phyloP scores from a whole-genome alignment of 1,140 invertebrate genomes.

The Watersipora subatra region DNA sequence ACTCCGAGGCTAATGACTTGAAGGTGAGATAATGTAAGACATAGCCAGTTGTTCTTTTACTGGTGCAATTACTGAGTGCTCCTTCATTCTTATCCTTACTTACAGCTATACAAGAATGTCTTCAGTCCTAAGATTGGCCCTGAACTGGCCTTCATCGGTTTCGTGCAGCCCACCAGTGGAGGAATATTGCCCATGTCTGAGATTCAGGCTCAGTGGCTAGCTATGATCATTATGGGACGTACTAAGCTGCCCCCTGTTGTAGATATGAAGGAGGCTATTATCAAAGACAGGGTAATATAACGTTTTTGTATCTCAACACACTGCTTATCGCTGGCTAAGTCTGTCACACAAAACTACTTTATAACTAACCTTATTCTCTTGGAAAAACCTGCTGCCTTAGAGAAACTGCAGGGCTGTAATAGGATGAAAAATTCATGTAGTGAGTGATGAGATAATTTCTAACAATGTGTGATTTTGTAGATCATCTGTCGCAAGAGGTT shows the following conservation, averaged over 20 bases:
- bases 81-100: slow-evolving; percentile 2
- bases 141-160: slow-evolving; percentile 31
- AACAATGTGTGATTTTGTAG: background rate
- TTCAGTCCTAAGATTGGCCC: slow-evolving; percentile 26
- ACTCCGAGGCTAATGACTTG: slow-evolving; percentile 20
- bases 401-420: too few species aligned
- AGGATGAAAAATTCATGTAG: too few species aligned
- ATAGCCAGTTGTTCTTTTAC: background rate
- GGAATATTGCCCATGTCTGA: slow-evolving; percentile 35
- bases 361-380: too few species aligned
- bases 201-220: slow-evolving; percentile 35
- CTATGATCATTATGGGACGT: slow-evolving; percentile 20
- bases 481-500: slow-evolving; percentile 13
- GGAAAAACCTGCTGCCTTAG: too few species aligned
- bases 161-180: slow-evolving; percentile 34
- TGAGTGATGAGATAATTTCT: too few species aligned
- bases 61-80: background rate
- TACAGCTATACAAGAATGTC: slow-evolving; percentile 33
- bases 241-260: slow-evolving; percentile 20
- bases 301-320: too few species aligned
- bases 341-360: too few species aligned
- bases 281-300: slow-evolving; percentile 11
- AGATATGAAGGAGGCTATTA: slow-evolving; percentile 23
- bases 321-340: too few species aligned
- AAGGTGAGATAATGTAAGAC: slow-evolving; percentile 15